Evolutionary conservation across 1,140 invertebrate genomes (phyloP).

Genomic region (Caligus rogercresseyi): DNA sequence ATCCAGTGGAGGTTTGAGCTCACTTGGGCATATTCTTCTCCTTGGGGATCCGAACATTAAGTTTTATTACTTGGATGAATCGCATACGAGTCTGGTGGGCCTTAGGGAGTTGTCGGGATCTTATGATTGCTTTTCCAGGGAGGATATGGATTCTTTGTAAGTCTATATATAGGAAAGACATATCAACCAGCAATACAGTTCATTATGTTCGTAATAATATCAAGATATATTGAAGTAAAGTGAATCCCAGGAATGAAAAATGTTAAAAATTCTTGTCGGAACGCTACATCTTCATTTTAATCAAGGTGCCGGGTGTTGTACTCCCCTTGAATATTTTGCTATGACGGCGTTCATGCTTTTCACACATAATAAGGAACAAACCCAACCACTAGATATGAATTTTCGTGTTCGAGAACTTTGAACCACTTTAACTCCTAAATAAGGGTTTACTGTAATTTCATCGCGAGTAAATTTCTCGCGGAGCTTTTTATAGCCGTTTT

Average conservation of each 20-base stretch:
- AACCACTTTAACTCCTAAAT: too few relatives aligned
- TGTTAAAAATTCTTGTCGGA: background rate
- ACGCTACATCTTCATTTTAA: background rate
- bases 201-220: background rate
- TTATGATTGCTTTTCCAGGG: constrained; percentile 16
- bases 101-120: constrained; percentile 46
- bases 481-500: too few relatives aligned
- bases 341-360: too few relatives aligned
- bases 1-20: constrained; percentile 61
- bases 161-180: background rate
- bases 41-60: constrained; percentile 38
- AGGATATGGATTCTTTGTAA: background rate
- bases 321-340: too few relatives aligned
- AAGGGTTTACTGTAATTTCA: too few relatives aligned
- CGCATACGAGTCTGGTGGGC: constrained; percentile 85
- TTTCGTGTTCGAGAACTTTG: too few relatives aligned
- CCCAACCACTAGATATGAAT: too few relatives aligned
- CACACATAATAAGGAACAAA: too few relatives aligned
- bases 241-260: background rate
- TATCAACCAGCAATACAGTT: background rate
- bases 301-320: too few relatives aligned
- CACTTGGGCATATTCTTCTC: constrained; percentile 60
- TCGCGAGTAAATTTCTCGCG: too few relatives aligned
- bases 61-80: constrained; percentile 61
- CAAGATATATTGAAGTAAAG: background rate